Evolutionary conservation across 2,888 invertebrate genomes (phyloP).

Genomic region (Zelleria hepariella): DNA sequence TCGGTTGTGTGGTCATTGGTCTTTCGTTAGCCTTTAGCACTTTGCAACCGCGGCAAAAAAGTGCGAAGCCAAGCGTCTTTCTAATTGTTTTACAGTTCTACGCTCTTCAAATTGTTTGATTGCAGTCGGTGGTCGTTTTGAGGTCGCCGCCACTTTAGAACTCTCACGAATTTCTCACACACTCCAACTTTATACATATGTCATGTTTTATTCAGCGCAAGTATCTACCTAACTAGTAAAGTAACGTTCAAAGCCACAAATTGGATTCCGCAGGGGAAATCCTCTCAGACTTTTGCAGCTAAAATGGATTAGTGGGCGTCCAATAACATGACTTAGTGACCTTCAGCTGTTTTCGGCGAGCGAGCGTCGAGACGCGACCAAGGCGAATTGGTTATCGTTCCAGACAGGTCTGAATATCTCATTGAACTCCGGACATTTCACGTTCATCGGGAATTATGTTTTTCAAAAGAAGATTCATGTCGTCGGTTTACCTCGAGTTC

Average conservation of each 20-base stretch:
- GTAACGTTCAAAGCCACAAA: not conserved
- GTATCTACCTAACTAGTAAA: not conserved
- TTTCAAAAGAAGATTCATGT: not conserved
- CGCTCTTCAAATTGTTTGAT: not conserved
- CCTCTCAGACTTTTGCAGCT: not conserved
- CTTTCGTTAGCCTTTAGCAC: not conserved
- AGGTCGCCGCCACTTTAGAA: not conserved
- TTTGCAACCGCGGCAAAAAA: not conserved
- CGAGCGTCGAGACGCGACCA: not conserved
- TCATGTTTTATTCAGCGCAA: not conserved
- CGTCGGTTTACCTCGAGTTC: not conserved
- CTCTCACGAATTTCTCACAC: not conserved
- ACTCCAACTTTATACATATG: not conserved
- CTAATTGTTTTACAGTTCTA: not conserved
- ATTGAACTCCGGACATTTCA: not conserved
- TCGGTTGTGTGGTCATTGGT: not conserved
- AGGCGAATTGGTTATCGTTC: not conserved
- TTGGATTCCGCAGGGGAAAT: not conserved
- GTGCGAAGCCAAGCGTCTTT: not conserved
- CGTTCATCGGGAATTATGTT: not conserved
- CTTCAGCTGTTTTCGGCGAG: not conserved
- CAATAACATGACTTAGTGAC: not conserved
- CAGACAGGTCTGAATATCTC: not conserved
- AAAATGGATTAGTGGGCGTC: not conserved
- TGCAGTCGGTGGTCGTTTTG: not conserved